Evolutionary conservation across 2,113 vertebrate genomes (phyloP), one percentile per base, ranked within the genome.

Genomic region (Nipponia nippon): DNA sequence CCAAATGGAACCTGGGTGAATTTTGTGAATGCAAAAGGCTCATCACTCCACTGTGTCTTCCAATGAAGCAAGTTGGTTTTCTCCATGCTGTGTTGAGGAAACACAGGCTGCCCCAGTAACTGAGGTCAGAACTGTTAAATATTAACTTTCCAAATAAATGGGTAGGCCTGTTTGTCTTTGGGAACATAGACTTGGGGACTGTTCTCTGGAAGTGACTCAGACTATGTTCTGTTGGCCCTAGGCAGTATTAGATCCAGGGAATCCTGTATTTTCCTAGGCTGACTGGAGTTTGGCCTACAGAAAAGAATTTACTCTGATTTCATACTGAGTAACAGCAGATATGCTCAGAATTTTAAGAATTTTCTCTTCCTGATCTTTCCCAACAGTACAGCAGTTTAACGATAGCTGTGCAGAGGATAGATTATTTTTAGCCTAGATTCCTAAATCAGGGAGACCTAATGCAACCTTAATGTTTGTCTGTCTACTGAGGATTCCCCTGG

Each of bases 81-180:
- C 25, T 87, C 32, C 7, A 1, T 26, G 18, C 25, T 81, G 26
- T 44, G 27, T 26, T 69, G 55, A 77, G 46, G 79, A 86, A 83
- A 30, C 59, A 56, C 58, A 81, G 72, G 23, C 58, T 92, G 59
- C 44, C 59, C 59, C 47, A 52, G 42, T 78, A 73, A 73, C 32
- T n/a, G 67, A 89, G 79, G 85, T 96, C 50, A 93, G 55, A 94
- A 59, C 26, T 88, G 27, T 96, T 94, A 78, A 95, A 81, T 92
- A 87, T 67, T 94, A 88, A 81, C 86, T 86, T 87, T 63, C 5
- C 30, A 52, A 44, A 59, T 76, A 85, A 30, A 20, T 26, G 22
- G 10, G 21, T 63, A 87, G 52, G 61, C 44, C 40, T 79, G 29
- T 56, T 90, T 79, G 40, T 49, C 27, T 65, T 90, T 84, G 87